Base-by-base conservation (phyloP, 2,113 vertebrate genomes). In the Aepyceros melampus region DNA sequence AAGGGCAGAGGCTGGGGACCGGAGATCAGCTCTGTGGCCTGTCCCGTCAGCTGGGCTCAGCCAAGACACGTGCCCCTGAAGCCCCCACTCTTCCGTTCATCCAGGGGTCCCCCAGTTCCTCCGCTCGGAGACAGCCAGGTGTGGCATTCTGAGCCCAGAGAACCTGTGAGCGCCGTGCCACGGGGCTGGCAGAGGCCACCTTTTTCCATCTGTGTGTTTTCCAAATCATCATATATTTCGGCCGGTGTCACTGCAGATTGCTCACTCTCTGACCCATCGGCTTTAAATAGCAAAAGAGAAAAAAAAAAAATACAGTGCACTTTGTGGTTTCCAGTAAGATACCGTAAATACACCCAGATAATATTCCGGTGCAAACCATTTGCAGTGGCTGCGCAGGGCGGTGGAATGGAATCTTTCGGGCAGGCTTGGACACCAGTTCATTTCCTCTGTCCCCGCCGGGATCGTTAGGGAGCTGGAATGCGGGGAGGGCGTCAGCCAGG, bases 271-370 rank as follows among this genome's bases (percentile, higher is more conserved):
- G 99, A 99, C 98, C 98, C 84, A 49, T 95, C 97, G 97, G 97
- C 98, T 98, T 99, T 98, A 99, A 99, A 99, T 94, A 99, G 98
- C 98, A 98, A 97, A 98, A 98, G 98, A 98, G 98, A 98, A 98
- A 96, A 99, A 95, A 98, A 98, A 99, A 98, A 98, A 98, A n/a
- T 91, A 98, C 97, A 99, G 95, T 98, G 98, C 91, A 33, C 96
- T 97, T 93, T 97, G 98, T 98, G 98, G 98, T 99, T 99, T 99
- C 98, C 98, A 99, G 98, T 64, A 97, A 99, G 98, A 99, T 99
- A 95, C 97, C 64, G 89, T 98, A 98, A 98, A 98, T 89, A 98
- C 97, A 99, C 98, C 96, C 98, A 98, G 98, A 98, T 98, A 98
- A 97, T 95, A 98, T 97, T 97, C 98, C 96, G 93, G 97, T 85